Evolutionary conservation across 2,888 invertebrate genomes (phyloP).

Genomic region (Lumbricus terrestris): DNA sequence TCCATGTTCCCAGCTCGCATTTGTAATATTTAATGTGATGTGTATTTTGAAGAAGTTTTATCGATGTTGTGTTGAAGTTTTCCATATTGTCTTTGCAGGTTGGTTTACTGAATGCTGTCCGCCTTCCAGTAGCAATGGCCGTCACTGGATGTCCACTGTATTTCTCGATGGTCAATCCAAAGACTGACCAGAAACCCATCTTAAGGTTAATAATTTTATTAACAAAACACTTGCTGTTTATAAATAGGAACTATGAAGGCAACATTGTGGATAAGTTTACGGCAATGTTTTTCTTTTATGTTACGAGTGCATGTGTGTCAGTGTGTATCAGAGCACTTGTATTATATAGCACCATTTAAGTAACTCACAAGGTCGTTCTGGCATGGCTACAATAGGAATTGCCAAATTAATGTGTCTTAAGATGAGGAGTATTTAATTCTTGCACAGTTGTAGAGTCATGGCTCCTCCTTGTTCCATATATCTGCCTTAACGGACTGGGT

Average conservation of each 20-base stretch:
- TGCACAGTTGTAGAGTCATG: no score
- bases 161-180: slow-evolving; percentile 55
- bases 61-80: background rate
- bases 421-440: no score
- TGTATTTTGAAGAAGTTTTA: background rate
- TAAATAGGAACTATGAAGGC: background rate
- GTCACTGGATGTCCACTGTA: slow-evolving; percentile 54
- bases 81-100: slow-evolving; percentile 23
- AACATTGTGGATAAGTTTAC: background rate
- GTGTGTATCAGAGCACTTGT: no score
- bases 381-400: no score
- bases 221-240: slow-evolving; percentile 5
- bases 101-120: slow-evolving; percentile 22
- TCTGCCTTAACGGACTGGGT: no score
- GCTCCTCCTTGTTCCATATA: no score
- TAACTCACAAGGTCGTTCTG: no score
- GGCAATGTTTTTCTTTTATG: background rate
- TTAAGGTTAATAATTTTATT: slow-evolving; percentile 29
- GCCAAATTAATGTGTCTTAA: no score
- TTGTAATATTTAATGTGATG: background rate
- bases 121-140: slow-evolving; percentile 43
- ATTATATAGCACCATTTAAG: no score
- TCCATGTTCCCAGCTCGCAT: background rate
- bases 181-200: slow-evolving; percentile 46
- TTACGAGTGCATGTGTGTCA: no score